Evolutionary conservation across 2,888 invertebrate genomes (phyloP), one percentile per base, ranked within the genome.

Genomic region (Drosophila subsilvestris): DNA sequence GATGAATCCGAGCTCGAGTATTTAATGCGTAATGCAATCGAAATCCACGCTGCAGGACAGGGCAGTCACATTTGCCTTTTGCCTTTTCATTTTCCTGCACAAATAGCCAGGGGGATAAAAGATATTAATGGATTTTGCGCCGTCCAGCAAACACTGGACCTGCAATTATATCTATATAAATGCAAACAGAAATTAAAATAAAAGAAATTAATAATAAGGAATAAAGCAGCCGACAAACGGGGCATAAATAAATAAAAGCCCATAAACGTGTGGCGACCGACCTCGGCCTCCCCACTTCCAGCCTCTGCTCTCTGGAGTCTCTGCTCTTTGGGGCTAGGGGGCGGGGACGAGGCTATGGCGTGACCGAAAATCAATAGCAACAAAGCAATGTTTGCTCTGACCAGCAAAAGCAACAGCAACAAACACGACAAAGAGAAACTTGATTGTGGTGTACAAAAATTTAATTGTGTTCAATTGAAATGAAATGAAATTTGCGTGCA

Each of bases 61-160:
- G 22, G 22, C 68, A 50, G 45, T 63, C 57, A 44, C 49, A 65
- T 63, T 74, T 76, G 72, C 63, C 61, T 57, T 70, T 63, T 57
- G 79, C 76, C 71, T 47, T 78, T 75, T 63, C 60, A 61, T 69
- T 59, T 56, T 20, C 25, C 25, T 6, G 48, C 63, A 70, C 71
- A 69, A 83, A 67, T 72, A 57, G 57, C 72, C 68, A 25, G 51
- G 14, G 59, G 78, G 56, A 88, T 85, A 85, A 87, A 81, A 73
- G 71, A 81, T 81, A 89, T 89, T 81, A 85, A 89, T 85, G 82
- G 67, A 81, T 89, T 87, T 78, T 63, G 73, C 56, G 61, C 48
- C 78, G 63, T 62, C 49, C 61, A 57, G 57, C 73, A 71, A 62
- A 78, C 63, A 68, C 51, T 45, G 49, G 53, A 20, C 61, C 57